Conservation (phyloP, 2,113 vertebrate species). For the Pluvialis apricaria region DNA sequence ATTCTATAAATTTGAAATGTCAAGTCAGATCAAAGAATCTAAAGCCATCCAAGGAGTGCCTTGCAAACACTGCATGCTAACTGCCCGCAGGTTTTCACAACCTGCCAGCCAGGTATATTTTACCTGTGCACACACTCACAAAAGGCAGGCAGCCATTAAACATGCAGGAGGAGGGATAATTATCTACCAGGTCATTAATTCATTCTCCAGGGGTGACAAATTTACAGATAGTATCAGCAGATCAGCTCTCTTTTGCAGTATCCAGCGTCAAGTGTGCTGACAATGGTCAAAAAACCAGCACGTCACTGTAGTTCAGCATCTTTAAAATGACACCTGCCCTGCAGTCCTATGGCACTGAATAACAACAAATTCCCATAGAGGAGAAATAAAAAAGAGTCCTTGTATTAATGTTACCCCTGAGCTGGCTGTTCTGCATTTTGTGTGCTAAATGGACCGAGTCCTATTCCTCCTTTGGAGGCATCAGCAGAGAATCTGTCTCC, state of each 20-base stretch:
- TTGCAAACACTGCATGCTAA: not conserved
- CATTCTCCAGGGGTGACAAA: not conserved
- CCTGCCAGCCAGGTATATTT: not conserved
- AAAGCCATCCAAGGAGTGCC: not conserved
- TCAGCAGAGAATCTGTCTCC: not conserved
- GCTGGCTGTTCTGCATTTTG: not conserved
- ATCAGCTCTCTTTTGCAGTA: not conserved
- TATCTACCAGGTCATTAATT: not conserved
- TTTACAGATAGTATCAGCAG: not conserved
- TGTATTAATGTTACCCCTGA: not conserved
- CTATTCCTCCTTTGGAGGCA: not conserved
- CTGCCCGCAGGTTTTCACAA: not conserved
- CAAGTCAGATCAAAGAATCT: not conserved
- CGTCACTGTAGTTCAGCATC: not conserved
- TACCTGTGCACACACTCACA: not conserved
- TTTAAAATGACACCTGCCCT: not conserved
- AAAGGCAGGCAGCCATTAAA: not conserved
- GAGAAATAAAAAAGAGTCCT: not conserved
- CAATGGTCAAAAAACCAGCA: not conserved
- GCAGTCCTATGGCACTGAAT: not conserved
- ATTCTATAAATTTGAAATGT: not conserved
- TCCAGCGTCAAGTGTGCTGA: not conserved
- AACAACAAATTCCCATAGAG: not conserved
- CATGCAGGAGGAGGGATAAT: not conserved
- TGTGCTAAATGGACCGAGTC: not conserved